phyloP scores from a whole-genome alignment of 2,113 vertebrate species.

The Microcebus jonahi region DNA sequence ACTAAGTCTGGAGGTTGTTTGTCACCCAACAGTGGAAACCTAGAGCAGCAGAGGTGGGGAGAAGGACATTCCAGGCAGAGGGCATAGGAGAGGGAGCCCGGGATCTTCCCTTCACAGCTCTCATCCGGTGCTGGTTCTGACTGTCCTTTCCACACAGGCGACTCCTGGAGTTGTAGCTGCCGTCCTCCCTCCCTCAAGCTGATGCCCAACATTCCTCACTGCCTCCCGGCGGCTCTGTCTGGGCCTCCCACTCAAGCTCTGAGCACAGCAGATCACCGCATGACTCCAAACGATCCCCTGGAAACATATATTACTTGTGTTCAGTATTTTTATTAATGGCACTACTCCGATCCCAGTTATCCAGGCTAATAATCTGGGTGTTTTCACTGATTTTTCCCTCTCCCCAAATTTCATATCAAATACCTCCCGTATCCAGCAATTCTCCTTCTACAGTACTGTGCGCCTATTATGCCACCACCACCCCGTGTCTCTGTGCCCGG shows the following conservation, averaged over 20 bases:
- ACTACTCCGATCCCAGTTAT: background rate
- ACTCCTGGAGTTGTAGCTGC: background rate
- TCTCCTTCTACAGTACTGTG: background rate
- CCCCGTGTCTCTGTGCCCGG: background rate
- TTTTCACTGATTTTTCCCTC: background rate
- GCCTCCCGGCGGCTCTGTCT: background rate
- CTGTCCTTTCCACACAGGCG: background rate
- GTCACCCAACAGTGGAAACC: background rate
- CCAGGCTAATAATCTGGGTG: background rate
- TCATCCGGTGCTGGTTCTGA: background rate
- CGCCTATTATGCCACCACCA: background rate
- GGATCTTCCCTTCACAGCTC: background rate
- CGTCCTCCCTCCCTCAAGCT: background rate
- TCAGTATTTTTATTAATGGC: background rate
- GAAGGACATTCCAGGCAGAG: background rate
- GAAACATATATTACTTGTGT: background rate
- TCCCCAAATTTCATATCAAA: background rate
- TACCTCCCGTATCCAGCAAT: background rate
- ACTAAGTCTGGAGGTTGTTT: background rate
- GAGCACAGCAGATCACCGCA: background rate
- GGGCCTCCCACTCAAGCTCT: background rate
- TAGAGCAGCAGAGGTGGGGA: background rate
- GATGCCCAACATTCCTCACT: background rate
- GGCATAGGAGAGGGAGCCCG: no score
- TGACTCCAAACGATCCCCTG: background rate